phyloP scores from a whole-genome alignment of 2,797 vertebrate genomes.

The Halcyon badia region DNA sequence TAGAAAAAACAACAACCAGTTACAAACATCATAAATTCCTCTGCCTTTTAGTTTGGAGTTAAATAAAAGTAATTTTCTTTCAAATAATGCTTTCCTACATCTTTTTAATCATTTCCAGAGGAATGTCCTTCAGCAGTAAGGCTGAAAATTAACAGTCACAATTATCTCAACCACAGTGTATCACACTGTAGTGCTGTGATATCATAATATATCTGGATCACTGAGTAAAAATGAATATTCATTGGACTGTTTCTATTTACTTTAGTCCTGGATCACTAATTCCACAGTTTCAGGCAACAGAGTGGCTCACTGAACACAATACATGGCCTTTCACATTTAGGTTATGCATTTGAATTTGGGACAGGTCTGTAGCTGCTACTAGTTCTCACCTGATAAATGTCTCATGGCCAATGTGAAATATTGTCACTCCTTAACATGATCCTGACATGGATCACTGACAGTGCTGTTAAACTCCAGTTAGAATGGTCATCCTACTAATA shows the following conservation, averaged over 20 bases:
- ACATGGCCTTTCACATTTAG: background rate
- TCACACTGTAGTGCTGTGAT: background rate
- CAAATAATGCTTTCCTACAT: background rate
- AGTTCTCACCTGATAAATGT: background rate
- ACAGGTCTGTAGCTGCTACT: background rate
- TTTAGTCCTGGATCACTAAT: conserved; percentile 23
- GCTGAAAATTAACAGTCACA: conserved; percentile 21
- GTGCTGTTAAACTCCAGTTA: background rate
- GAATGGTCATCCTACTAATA: background rate
- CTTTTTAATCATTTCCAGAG: background rate
- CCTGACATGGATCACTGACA: background rate
- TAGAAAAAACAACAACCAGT: background rate
- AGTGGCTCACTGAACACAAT: background rate
- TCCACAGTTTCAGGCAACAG: background rate
- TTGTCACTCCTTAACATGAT: background rate
- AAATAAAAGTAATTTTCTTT: conserved; percentile 55
- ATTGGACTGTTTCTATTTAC: conserved; percentile 4
- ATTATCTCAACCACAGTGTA: background rate
- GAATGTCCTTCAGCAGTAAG: background rate
- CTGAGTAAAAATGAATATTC: background rate
- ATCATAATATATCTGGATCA: background rate
- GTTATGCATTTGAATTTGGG: background rate
- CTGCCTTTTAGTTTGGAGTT: conserved; percentile 25
- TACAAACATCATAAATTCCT: background rate
- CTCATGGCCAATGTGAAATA: background rate